Conservation (phyloP, 2,113 vertebrate genomes). For the Cyanoliseus patagonus region DNA sequence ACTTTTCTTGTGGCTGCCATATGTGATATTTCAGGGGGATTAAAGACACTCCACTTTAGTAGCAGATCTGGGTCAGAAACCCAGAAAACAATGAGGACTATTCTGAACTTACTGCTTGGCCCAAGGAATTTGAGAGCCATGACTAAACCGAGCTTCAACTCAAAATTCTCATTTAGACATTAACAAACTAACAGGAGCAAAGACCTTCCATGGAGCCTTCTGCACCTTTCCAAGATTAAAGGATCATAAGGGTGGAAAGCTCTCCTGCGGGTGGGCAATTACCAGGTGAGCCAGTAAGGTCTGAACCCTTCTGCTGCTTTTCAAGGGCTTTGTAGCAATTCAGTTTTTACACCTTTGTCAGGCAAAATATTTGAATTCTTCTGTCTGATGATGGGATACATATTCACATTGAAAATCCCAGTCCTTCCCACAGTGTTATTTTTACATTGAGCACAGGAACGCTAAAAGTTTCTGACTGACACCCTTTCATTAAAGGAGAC, state of each 20-base stretch:
- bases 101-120: neutral
- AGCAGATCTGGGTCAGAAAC: neutral
- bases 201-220: neutral
- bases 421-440: neutral
- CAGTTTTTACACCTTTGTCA: neutral
- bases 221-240: neutral
- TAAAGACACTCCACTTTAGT: neutral
- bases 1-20: neutral
- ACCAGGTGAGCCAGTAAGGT: neutral
- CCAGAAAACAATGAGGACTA: neutral
- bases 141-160: neutral
- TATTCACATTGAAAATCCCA: neutral
- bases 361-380: neutral
- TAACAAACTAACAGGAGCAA: neutral
- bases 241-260: neutral
- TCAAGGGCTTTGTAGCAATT: neutral
- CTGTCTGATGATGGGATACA: neutral
- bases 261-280: neutral
- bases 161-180: neutral
- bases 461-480: neutral
- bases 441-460: neutral
- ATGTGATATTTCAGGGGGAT: neutral
- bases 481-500: conserved; percentile 6
- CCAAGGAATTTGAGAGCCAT: neutral
- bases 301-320: neutral